These are phyloP conservation scores for Aplysina aerophoba DNA, from an alignment of 37 sponge, comb jelly and placozoan genomes.

Conservation along the genomic window DNA sequence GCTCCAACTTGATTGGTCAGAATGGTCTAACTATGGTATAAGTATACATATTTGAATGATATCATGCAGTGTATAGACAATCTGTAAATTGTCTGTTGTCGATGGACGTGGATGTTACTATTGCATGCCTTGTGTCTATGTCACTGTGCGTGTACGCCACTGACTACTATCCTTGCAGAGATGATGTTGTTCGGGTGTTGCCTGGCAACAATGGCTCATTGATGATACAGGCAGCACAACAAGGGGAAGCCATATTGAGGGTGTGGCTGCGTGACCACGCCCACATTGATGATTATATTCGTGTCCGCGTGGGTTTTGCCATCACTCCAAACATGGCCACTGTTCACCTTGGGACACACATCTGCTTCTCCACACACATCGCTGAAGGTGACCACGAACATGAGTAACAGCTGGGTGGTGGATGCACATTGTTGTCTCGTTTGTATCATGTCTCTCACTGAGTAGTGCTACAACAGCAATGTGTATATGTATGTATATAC, in stretches of 20 bases:
- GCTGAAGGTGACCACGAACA: slow-evolving; percentile 44
- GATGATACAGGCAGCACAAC: slow-evolving; percentile 64
- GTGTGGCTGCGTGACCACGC: slow-evolving; percentile 13
- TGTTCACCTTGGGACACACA: slow-evolving; percentile 71
- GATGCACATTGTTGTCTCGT: no score
- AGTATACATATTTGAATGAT: no score
- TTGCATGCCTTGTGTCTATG: no score
- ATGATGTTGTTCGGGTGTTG: slow-evolving; percentile 64
- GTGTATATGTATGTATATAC: no score
- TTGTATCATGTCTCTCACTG: no score
- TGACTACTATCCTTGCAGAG: background rate
- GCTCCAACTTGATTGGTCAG: no score
- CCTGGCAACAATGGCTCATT: slow-evolving; percentile 63
- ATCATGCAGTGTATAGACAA: no score
- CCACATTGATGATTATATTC: slow-evolving; percentile 11
- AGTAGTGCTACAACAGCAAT: no score
- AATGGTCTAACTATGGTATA: no score
- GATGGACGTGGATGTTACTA: no score
- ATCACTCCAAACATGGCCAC: slow-evolving; percentile 75
- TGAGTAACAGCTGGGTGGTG: background rate
- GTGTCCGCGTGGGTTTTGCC: slow-evolving; percentile 10
- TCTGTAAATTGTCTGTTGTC: no score
- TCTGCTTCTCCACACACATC: slow-evolving; percentile 81
- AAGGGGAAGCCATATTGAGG: slow-evolving; percentile 74
- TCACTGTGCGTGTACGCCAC: no score